phyloP scores from a whole-genome alignment of 1,140 invertebrate genomes.

The Diprion similis region DNA sequence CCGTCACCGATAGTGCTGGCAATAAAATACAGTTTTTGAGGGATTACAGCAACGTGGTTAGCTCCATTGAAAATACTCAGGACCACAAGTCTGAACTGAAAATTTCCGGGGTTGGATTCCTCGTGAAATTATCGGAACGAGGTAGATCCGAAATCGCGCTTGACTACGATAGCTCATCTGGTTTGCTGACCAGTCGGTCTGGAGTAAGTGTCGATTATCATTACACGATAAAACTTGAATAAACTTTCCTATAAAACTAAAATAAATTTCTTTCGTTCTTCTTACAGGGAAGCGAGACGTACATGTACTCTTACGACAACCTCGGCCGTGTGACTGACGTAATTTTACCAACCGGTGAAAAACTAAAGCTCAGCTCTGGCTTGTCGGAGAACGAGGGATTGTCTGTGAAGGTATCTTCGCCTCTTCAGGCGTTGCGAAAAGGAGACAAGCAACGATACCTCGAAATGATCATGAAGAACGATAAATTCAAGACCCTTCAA shows the following conservation, averaged over 20 bases:
- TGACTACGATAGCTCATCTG: slow-evolving; percentile 84
- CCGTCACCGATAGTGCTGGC: slow-evolving; percentile 89
- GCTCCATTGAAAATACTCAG: slow-evolving; percentile 92
- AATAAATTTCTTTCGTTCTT: slow-evolving; percentile 33
- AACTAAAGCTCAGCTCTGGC: slow-evolving; percentile 77
- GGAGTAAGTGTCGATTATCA: slow-evolving; percentile 63
- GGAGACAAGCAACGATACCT: slow-evolving; percentile 53
- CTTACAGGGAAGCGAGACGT: slow-evolving; percentile 81
- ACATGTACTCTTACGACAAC: slow-evolving; percentile 88
- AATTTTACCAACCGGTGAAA: slow-evolving; percentile 89
- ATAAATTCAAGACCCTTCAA: slow-evolving; percentile 63
- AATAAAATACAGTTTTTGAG: slow-evolving; percentile 92
- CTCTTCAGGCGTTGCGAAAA: slow-evolving; percentile 53
- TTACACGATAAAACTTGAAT: slow-evolving; percentile 25
- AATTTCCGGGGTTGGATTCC: slow-evolving; percentile 85
- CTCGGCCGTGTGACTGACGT: slow-evolving; percentile 84
- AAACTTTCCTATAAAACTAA: slow-evolving; percentile 26
- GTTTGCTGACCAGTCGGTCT: slow-evolving; percentile 80
- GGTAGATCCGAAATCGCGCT: slow-evolving; percentile 82
- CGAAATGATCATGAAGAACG: slow-evolving; percentile 64
- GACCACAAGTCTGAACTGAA: slow-evolving; percentile 90
- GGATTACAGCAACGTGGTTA: slow-evolving; percentile 88
- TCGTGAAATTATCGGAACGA: slow-evolving; percentile 83
- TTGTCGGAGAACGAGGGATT: slow-evolving; percentile 78
- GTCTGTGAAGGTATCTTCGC: slow-evolving; percentile 70